Evolutionary conservation across 1,140 invertebrate genomes (phyloP), one percentile per base, ranked within the genome.

Genomic region (Leptinotarsa undecemlineata): DNA sequence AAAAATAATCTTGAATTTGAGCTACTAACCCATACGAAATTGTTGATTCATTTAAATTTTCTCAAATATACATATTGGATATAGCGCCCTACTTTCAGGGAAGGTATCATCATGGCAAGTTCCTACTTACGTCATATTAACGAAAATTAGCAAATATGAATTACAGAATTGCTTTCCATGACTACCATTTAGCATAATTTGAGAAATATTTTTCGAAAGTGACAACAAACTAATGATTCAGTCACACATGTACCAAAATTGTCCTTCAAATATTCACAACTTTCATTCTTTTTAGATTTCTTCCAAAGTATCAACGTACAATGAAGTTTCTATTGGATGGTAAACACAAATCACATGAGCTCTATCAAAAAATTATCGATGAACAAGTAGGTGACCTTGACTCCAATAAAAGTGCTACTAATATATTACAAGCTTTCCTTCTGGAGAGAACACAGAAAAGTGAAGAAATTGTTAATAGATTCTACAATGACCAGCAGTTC

Each of bases 351-450:
- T 93, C 92, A 0, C 93, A 96, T 78, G 81, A 87, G 42, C 83
- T 93, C 20, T 95, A 95, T 77, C 88, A 90, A 33, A 86, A 88
- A 57, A 88, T 95, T 4, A 89, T 93, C 63, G 84, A 88, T 1
- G 87, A 89, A 64, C 86, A 91, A 42, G 57, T 57, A 62, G 20
- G 67, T 5, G 2, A 73, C 68, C 73, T 17, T 67, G 64, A 61
- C 81, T 47, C 83, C 61, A 11, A 81, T 20, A 23, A 79, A 20
- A 75, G 74, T 8, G 68, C 70, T 3, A 87, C 90, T 17, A 91
- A 90, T 81, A 88, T 96, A 51, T 83, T 95, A 3, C 91, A 93
- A 68, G 90, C 90, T 60, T 96, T 92, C 81, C 84, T 92, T 15
- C 81, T 87, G 15, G 91, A 93, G 91, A 87, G 87, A 85, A 78